Conservation (phyloP, 2,113 vertebrate species). For the Psammodynastes pulverulentus region DNA sequence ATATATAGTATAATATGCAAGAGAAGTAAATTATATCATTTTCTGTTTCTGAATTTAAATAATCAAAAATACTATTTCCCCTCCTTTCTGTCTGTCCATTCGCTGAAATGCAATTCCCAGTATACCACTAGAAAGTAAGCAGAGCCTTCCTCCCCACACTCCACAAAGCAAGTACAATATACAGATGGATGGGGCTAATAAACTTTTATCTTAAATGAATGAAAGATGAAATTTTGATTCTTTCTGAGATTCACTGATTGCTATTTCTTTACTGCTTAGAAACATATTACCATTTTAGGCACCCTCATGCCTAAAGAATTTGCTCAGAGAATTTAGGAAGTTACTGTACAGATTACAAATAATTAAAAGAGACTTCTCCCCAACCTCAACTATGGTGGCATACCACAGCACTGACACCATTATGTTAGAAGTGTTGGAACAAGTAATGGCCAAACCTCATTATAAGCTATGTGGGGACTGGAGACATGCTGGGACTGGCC, state of each 20-base stretch:
- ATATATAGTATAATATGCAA: neutral
- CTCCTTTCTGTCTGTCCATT: neutral
- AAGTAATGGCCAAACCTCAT: neutral
- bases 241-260: neutral
- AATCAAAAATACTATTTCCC: neutral
- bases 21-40: neutral
- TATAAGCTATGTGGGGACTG: neutral
- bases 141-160: neutral
- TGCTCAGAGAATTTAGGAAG: neutral
- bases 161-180: neutral
- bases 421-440: neutral
- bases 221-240: neutral
- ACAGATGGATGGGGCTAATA: neutral
- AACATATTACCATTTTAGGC: neutral
- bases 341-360: neutral
- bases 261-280: neutral
- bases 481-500: neutral
- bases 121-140: neutral
- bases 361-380: neutral
- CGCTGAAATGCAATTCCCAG: neutral
- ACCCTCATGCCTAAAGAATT: neutral
- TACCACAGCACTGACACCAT: too few relatives aligned
- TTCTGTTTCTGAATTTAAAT: neutral
- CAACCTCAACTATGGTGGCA: neutral
- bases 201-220: neutral